Base-by-base conservation (phyloP, 92 coral and sea anemone species). In the Palythoa heliodiscus region DNA sequence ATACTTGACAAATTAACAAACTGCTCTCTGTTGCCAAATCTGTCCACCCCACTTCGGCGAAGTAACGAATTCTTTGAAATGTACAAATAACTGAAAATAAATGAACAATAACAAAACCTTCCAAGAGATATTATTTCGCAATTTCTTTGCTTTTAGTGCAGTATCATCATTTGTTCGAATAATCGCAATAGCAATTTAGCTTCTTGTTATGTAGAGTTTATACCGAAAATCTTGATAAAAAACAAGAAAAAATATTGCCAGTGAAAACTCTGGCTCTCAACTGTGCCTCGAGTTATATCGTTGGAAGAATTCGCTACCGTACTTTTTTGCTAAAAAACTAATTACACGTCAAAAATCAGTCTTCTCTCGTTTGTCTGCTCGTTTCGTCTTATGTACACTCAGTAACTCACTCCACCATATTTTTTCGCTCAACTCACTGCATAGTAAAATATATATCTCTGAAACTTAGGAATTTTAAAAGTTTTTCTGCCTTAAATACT, bases 381-480 rank as follows among this genome's bases (percentile, higher is more conserved):
- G 84, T 80, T 66, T 64, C 24, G 84, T 80, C 74, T 13, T 66
- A 66, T 66, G 84, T 80, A 66, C 84, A 80, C 74, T 80, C 84
- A 80, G 84, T 80, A 25, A 80, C 84, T 66, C 84, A 80, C 84
- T 80, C 84, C 84, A 9, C 53, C 58, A 38, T 17, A 58, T 80
- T 53, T 78, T 68, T 67, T 54, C 73, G 35, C 74, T 66, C 84
- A 66, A 80, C 84, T 80, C 74, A 63, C 74, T 20, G 35, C 73
- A 80, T 66, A 66, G 84, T 80, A 80, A 80, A 80, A 80, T 78
- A 80, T 80, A 80, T 79, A 64, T 80, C 84, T 80, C 37, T 24
- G 58, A 80, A 29, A 29, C 37, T 43, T 63, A 80, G 84, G 73
- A 64, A 76, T 25, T 80, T 50, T 80, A 80, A 80, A 80, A 64